Evolutionary conservation across 2,797 vertebrate genomes (phyloP), one percentile per base, ranked within the genome.

Genomic region (Knipowitschia caucasica): DNA sequence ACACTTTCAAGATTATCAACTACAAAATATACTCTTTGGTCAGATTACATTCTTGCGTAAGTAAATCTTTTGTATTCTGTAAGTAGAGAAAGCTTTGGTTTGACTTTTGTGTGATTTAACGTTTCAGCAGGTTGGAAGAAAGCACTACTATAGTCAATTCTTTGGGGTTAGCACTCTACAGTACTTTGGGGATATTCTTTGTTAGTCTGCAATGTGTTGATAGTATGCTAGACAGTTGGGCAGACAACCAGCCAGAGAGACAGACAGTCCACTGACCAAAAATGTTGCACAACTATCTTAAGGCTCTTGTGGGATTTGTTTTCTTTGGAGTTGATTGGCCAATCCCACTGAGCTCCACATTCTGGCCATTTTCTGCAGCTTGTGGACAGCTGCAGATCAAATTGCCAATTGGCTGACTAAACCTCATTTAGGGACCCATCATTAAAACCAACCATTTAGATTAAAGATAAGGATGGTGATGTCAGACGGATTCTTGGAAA

Each of bases 51-150:
- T 33, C 29, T 51, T 34, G 62, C 50, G 54, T 43, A 42, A 44
- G 62, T 43, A 46, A 38, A 60, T 70, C 60, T 46, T 63, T 50
- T 61, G 38, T 70, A 60, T 64, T 24, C 43, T 74, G 25, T 50
- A 53, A 33, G 64, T 67, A 53, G 57, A 65, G 47, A 76, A 80
- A 53, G 56, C 70, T 89, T 81, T 83, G 75, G 67, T 86, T 86
- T 89, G 78, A 52, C 25, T 54, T 46, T 66, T 60, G 10, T 69
- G 69, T 56, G 82, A 85, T 84, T 87, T 77, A 86, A 89, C 84
- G 86, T 90, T 92, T 93, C 78, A 94, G 92, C 92, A 92, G 91
- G 91, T 92, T 91, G 94, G 93, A 94, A 94, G 95, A 96, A 96
- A 94, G 94, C 93, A 95, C 93, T 93, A 90, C 75, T 27, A 81